Evolutionary conservation across 2,888 invertebrate species (phyloP), one percentile per base, ranked within the genome.

Genomic region (Desoria tigrina): DNA sequence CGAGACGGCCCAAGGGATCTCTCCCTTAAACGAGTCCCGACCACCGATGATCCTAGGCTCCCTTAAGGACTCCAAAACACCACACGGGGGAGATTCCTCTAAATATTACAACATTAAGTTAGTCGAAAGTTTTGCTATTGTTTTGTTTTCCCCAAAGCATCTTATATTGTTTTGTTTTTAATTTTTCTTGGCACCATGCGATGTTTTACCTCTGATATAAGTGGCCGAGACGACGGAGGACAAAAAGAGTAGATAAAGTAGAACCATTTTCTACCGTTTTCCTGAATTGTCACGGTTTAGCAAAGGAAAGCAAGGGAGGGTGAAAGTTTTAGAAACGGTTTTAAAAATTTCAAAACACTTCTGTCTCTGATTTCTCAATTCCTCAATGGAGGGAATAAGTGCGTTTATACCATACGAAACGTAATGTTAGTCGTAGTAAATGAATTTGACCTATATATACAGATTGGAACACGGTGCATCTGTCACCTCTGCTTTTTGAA

Each of bases 1-100:
- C 2, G 68, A 68, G 1, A 58, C 71, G 1, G 65, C 39, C 60
- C 65, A 71, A 2, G 71, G 71, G 32, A 71, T 61, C 32, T 71
- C 67, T 4, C 61, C 68, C 6, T 24, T 23, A n/a, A 58, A 54
- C 2, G 63, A 60, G 16, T 39, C 57, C 1, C 57, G 42, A 4
- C 70, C 70, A 14, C 67, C 67, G n/a, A 67, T 27, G 56, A 70
- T 70, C 39, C 42, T 28, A 55, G 68, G 64, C 6, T 51, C 24
- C 14, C 26, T 14, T 14, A 26, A 51, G 21, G 39, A 23, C 27
- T 27, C n/a, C 18, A 39, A 23, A 37, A 39, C 42, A 37, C 62
- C 62, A 32, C 62, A 62, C 16, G 45, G 16, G 16, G 16, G 45
- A 6, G 45, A 45, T 6, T 45, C 45, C 16, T 45, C 45, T 45